Conservation (phyloP, 2,888 invertebrate genomes). For the Ormyrus rosae region DNA sequence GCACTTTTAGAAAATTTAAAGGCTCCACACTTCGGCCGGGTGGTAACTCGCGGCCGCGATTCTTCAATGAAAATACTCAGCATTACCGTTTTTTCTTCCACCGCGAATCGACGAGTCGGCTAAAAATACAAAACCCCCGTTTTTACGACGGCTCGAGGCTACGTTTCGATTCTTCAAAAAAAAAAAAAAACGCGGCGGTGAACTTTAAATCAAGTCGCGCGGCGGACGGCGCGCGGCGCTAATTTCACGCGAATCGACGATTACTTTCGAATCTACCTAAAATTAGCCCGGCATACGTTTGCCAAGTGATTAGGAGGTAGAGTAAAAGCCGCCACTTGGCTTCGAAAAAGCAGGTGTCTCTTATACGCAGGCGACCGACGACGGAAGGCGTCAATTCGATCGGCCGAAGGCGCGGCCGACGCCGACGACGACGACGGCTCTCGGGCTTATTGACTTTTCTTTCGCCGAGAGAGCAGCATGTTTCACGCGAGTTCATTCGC, state of each 20-base stretch:
- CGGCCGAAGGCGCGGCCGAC: no score
- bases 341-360: no score
- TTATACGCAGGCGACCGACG: no score
- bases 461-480: no score
- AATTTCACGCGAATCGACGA: conserved; percentile 14
- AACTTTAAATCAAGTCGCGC: conserved; percentile 1
- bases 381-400: no score
- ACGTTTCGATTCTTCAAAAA: background rate
- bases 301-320: conserved; percentile 7
- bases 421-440: no score
- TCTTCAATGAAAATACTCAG: background rate
- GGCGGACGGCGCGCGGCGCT: background rate
- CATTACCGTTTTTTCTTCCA: background rate
- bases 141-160: background rate
- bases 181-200: background rate
- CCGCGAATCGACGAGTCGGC: background rate
- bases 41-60: background rate
- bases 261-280: background rate
- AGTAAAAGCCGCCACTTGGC: no score
- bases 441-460: no score
- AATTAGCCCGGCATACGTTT: conserved; percentile 23
- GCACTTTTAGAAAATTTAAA: no score
- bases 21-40: no score
- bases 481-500: no score
- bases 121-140: background rate